Base-by-base conservation (phyloP, 1,140 invertebrate genomes). In the Pogonomyrmex californicus region DNA sequence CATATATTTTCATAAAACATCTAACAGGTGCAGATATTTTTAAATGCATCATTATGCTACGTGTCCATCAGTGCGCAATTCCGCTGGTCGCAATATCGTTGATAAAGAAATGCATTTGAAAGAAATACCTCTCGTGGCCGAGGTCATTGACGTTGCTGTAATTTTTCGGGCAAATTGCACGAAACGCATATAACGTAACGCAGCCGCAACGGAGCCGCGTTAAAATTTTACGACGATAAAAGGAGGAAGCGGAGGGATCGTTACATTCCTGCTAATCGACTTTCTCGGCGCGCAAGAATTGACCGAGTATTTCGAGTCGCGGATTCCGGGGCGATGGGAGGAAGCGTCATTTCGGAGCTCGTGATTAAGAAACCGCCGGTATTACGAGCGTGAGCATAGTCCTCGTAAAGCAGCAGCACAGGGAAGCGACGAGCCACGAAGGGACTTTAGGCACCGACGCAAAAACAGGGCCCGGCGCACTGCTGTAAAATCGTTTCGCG, bases 381-480 rank as follows among this genome's bases (percentile, higher is more conserved):
- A 78, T 83, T 68, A 90, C 81, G 76, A 71, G 76, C 56, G 85
- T 73, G 73, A 54, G 86, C 68, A 38, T 77, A 78, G n/a, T 66
- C 79, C 78, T 90, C 89, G 88, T 81, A 90, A 90, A 90, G 65
- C 86, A 75, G 62, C 36, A 33, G 47, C 85, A 41, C 41, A 76
- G 70, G 23, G 82, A 86, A 66, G 83, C 68, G 88, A 54, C 60
- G 30, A 60, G 51, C 33, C 77, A 56, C 38, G 54, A 58, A 44
- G 47, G 54, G 89, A 86, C 86, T 88, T 90, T 51, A 82, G 85
- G 70, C 49, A 41, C 60, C 60, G 51, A 30, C 82, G 86, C 91
- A 92, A 92, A 92, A 92, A 92, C 91, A 91, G 88, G 65, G 87
- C 91, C 90, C 87, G 38, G 86, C 90, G 91, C 86, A 92, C 90